These are phyloP conservation scores for Bombus pascuorum DNA, from an alignment of 1,140 invertebrate genomes.

Conservation along the genomic window DNA sequence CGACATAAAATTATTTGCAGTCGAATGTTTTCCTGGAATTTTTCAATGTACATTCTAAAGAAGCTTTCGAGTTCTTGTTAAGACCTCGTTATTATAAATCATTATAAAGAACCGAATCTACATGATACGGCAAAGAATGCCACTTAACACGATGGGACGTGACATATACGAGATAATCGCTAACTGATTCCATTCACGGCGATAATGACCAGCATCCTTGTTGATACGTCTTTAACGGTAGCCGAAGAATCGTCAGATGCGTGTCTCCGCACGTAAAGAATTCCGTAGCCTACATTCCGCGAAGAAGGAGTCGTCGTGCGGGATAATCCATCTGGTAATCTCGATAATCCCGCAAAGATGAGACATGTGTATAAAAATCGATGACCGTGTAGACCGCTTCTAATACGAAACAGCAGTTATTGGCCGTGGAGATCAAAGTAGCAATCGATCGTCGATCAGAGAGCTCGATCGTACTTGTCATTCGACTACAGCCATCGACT, in stretches of 20 bases:
- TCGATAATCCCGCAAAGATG: not conserved
- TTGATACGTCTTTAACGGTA: slow-evolving; percentile 22
- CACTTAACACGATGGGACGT: not conserved
- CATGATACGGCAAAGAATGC: not conserved
- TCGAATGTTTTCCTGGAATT: not conserved
- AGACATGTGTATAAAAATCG: too few species aligned
- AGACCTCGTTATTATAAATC: too few species aligned
- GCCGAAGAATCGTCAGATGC: not conserved
- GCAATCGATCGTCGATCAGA: slow-evolving; percentile 23
- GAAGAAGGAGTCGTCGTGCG: not conserved
- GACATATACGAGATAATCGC: not conserved
- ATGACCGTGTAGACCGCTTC: not conserved
- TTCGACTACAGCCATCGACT: slow-evolving; percentile 1
- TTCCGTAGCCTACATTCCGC: not conserved
- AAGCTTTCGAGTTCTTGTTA: not conserved
- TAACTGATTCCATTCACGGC: not conserved
- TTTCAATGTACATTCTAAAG: not conserved
- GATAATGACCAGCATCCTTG: not conserved
- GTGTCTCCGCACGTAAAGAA: not conserved
- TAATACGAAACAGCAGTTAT: not conserved
- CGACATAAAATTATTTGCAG: not conserved
- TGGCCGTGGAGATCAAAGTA: slow-evolving; percentile 3
- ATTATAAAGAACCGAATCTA: not conserved
- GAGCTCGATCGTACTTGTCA: slow-evolving; percentile 23
- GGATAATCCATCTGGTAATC: slow-evolving; percentile 8